Conservation (phyloP, 2,113 vertebrate genomes). For the Ctenodactylus gundi region DNA sequence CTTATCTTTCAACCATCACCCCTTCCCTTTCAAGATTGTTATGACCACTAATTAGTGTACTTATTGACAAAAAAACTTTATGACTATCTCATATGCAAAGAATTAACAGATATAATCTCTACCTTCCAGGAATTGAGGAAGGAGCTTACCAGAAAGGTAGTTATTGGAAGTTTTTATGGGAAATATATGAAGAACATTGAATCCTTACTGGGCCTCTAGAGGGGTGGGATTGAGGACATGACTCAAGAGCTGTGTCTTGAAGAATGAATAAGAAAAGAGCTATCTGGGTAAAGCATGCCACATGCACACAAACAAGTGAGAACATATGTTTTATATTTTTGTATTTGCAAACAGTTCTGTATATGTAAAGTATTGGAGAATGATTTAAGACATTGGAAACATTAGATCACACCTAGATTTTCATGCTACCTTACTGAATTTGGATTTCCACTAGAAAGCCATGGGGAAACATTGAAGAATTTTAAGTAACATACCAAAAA, state of each 20-base stretch:
- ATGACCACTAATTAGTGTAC: background rate
- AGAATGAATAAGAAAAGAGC: background rate
- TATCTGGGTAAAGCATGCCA: background rate
- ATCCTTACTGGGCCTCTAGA: background rate
- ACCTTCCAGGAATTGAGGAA: background rate
- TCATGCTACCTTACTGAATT: background rate
- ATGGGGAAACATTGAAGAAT: background rate
- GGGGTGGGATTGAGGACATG: background rate
- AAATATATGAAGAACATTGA: background rate
- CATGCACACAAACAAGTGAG: background rate
- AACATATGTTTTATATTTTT: background rate
- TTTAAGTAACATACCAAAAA: slow-evolving; percentile 14
- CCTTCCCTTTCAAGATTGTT: background rate
- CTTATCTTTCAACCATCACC: background rate
- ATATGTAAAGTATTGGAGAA: too few species aligned
- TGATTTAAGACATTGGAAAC: background rate
- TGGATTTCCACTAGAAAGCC: slow-evolving; percentile 33
- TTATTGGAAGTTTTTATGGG: background rate
- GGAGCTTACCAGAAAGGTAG: background rate
- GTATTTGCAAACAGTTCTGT: background rate
- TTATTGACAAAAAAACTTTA: slow-evolving; percentile 15
- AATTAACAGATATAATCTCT: background rate
- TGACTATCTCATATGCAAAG: too few species aligned
- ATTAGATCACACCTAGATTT: background rate
- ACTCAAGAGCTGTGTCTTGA: background rate